Conservation (phyloP, 2,113 vertebrate species). For the Dolichotis patagonum region DNA sequence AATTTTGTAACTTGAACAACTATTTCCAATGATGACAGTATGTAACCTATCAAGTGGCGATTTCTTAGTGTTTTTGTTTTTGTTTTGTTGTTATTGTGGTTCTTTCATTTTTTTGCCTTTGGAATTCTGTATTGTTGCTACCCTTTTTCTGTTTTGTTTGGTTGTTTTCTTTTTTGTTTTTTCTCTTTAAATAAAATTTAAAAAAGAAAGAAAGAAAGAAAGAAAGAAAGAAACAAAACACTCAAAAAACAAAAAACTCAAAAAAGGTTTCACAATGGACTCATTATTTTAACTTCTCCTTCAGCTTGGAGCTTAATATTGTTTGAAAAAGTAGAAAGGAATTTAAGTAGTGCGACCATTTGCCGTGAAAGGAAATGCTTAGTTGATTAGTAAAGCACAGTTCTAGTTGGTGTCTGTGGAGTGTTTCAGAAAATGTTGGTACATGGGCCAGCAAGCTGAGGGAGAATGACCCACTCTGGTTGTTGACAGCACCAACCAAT, state of each 20-base stretch:
- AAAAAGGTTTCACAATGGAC: neutral
- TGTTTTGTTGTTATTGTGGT: too few relatives aligned
- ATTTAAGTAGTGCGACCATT: neutral
- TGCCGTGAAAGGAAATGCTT: neutral
- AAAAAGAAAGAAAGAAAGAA: too few relatives aligned
- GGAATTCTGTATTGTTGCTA: too few relatives aligned
- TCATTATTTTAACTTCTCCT: neutral
- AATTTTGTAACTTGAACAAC: too few relatives aligned
- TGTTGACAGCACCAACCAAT: neutral
- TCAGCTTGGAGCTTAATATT: neutral
- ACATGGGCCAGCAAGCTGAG: neutral
- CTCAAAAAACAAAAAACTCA: neutral
- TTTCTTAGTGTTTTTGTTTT: too few relatives aligned
- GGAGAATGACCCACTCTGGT: neutral
- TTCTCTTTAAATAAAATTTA: too few relatives aligned
- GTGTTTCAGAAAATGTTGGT: neutral
- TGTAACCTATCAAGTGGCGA: too few relatives aligned
- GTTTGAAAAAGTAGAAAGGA: neutral
- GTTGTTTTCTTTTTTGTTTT: too few relatives aligned
- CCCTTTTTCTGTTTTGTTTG: too few relatives aligned
- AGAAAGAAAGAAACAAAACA: neutral
- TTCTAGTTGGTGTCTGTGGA: neutral
- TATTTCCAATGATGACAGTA: too few relatives aligned
- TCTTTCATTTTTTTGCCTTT: too few relatives aligned
- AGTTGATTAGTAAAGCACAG: neutral